Evolutionary conservation across 2,797 vertebrate species (phyloP).

Genomic region (Champsocephalus gunnari): DNA sequence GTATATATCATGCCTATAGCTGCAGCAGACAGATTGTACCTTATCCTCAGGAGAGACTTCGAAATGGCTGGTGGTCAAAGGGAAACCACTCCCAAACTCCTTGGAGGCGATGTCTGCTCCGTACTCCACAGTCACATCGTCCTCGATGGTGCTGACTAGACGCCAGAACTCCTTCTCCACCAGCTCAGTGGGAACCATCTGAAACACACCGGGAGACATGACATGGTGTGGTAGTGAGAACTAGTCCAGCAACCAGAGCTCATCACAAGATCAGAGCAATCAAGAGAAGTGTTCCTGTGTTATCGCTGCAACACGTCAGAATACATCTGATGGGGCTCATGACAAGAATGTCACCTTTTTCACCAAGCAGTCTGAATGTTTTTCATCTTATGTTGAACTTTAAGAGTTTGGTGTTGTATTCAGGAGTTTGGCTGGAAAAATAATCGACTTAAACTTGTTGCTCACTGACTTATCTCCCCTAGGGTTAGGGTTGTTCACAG

Average conservation of each 20-base stretch:
- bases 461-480: not conserved
- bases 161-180: constrained; percentile 99
- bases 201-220: not conserved
- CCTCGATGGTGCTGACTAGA: constrained; percentile 96
- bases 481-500: not conserved
- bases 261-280: not conserved
- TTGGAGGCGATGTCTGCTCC: constrained; percentile 99
- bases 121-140: constrained; percentile 98
- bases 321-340: not conserved
- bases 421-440: not conserved
- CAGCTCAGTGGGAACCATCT: constrained; percentile 99
- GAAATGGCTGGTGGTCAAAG: constrained; percentile 90
- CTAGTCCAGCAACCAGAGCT: not conserved
- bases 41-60: constrained; percentile 92
- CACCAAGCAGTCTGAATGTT: too few species aligned
- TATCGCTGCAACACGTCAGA: not conserved
- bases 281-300: not conserved
- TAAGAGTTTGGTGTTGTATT: too few species aligned
- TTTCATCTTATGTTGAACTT: too few species aligned
- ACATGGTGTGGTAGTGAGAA: not conserved
- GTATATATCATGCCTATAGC: not conserved
- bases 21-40: constrained; percentile 77
- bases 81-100: constrained; percentile 98
- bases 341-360: not conserved
- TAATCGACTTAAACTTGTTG: not conserved